Evolutionary conservation across 1,140 invertebrate species (phyloP), one percentile per base, ranked within the genome.

Genomic region (Apocrypta bakeri): DNA sequence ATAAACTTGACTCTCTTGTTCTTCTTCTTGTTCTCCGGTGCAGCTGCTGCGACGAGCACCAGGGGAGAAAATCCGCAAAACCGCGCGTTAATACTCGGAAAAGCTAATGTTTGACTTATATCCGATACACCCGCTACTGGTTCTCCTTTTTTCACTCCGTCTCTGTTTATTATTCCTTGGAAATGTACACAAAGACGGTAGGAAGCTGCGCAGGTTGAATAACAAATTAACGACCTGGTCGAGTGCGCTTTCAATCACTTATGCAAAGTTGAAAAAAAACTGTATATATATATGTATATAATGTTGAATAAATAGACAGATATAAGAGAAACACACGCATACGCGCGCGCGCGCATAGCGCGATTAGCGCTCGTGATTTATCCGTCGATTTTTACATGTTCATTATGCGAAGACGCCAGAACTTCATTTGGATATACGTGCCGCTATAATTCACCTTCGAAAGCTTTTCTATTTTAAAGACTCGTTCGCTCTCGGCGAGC

Each of bases 1-100:
- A 66, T 66, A 25, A 66, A 66, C 63, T 66, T 66, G 63, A 66
- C 63, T 66, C 63, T 66, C n/a, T n/a, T n/a, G n/a, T n/a, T n/a
- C n/a, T n/a, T n/a, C n/a, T n/a, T n/a, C n/a, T n/a, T n/a, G 33
- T 9, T 2, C 33, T 4, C 3, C 1, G 24, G 14, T 2, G 63
- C 63, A 66, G 63, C 63, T 66, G 63, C 48, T 66, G 63, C 25
- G 9, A 9, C 3, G 33, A 37, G 33, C 33, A 37, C 33, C 33
- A 37, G 33, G 33, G 33, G 33, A 37, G 33, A 37, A 56, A 56
- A 56, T n/a, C 48, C 48, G 48, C 48, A 56, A 56, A 25, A 66
- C 24, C 14, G 25, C 24, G 27, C 27, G 24, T 27, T 66, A 66
- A 66, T 64, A 27, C 63, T 29, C 12, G 27, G 63, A 66, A 56